phyloP scores from a whole-genome alignment of 1,140 invertebrate genomes.

The Ditylenchus dipsaci region DNA sequence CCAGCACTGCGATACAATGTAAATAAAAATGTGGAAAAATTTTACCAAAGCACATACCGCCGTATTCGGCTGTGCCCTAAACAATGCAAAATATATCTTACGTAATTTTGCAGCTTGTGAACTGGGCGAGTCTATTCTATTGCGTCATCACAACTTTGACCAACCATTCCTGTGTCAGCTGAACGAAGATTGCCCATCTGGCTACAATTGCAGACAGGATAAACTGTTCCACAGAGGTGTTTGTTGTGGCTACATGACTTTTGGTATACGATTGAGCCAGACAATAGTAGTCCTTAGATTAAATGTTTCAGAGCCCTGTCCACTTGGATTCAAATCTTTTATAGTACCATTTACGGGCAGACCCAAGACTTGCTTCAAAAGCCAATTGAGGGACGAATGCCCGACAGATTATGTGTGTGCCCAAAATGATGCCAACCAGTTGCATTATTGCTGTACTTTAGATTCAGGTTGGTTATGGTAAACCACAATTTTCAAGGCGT shows the following conservation, averaged over 20 bases:
- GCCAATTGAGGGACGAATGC: conserved; percentile 12
- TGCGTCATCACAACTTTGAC: not conserved
- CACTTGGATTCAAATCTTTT: conserved; percentile 24
- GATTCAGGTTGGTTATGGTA: conserved; percentile 12
- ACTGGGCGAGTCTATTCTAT: not conserved
- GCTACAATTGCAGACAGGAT: conserved; percentile 14
- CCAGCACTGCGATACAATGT: too few species aligned
- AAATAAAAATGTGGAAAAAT: too few species aligned
- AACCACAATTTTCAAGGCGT: too few species aligned
- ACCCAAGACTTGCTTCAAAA: conserved; percentile 15
- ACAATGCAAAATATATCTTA: not conserved
- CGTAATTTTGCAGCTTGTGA: conserved; percentile 3
- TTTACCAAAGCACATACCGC: too few species aligned
- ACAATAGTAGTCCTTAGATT: not conserved
- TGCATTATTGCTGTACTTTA: conserved; percentile 19
- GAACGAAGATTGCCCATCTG: conserved; percentile 7
- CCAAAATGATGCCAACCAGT: conserved; percentile 23
- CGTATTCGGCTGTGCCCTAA: too few species aligned
- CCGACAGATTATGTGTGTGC: conserved; percentile 21
- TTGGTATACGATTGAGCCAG: not conserved
- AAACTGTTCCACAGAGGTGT: conserved; percentile 8
- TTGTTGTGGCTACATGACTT: conserved; percentile 15
- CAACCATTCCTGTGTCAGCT: conserved; percentile 9
- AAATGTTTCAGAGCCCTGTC: conserved; percentile 18
- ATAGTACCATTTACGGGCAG: conserved; percentile 20